phyloP scores from a whole-genome alignment of 2,888 invertebrate genomes.

The Emesis furor region DNA sequence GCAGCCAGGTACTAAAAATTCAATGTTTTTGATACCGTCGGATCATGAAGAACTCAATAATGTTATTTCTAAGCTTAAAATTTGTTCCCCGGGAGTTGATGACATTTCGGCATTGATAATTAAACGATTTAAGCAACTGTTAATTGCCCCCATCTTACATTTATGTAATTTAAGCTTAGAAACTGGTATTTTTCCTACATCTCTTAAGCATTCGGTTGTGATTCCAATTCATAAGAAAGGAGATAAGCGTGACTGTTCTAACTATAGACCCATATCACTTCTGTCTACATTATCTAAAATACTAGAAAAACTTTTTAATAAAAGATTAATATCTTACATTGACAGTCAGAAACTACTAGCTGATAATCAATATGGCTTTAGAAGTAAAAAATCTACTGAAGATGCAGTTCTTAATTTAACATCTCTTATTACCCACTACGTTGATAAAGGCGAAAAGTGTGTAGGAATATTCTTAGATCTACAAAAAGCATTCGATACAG shows the following conservation, averaged over 20 bases:
- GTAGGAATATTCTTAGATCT: not conserved
- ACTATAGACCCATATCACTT: conserved; percentile 34
- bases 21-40: conserved; percentile 22
- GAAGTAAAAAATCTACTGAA: too few relatives aligned
- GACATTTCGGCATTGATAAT: conserved; percentile 11
- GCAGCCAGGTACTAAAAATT: conserved; percentile 5
- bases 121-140: not conserved
- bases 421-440: not conserved
- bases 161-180: conserved; percentile 26
- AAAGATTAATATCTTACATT: not conserved
- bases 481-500: too few relatives aligned
- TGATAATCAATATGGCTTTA: not conserved
- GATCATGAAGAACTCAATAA: conserved; percentile 16
- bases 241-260: conserved; percentile 10
- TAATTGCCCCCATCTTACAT: conserved; percentile 6
- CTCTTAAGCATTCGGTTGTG: conserved; percentile 19
- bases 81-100: conserved; percentile 14
- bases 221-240: conserved; percentile 34
- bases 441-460: not conserved
- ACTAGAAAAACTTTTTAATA: not conserved
- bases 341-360: not conserved
- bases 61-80: conserved; percentile 19
- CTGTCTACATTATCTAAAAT: not conserved
- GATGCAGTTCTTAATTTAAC: too few relatives aligned
- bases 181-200: conserved; percentile 23